Base-by-base conservation (phyloP, 2,113 vertebrate genomes). In the Phylloscopus whistleri region DNA sequence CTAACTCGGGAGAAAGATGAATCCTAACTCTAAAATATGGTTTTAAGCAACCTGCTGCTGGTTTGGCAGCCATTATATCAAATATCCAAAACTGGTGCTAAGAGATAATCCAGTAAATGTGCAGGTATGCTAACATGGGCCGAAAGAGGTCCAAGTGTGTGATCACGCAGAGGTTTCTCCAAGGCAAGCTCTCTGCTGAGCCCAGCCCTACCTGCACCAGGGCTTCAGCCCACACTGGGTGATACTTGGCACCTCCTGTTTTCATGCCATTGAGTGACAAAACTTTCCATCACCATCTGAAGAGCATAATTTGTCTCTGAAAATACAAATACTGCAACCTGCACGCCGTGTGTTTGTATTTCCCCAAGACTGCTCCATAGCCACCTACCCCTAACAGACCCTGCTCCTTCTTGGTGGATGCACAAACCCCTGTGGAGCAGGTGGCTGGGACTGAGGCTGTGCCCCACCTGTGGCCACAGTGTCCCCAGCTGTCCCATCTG, bases 41-140 rank as follows among this genome's bases (percentile, higher is more conserved):
- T n/a, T 73, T 63, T 89, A 58, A 72, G n/a, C 24, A 89, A 33
- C 48, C 24, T 87, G 35, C 27, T 28, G 1, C 69, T 69, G 3
- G 21, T 69, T 73, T 35, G 46, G 19, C 46, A 80, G n/a, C 13
- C 48, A 1, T 37, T 56, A 6, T 6, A 6, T 39, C 46, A 78
- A 53, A 49, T 31, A 26, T 11, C 37, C n/a, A 4, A 64, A 68
- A 39, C 27, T 8, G 26, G 5, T 60, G 41, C 23, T 11, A 4
- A 55, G 35, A 67, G 30, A 49, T 26, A 13, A 59, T 48, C 21
- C 67, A 8, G 7, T 58, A 56, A 82, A 72, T 6, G 22, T 56
- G 9, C 9, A 18, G 2, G 2, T 30, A 10, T 24, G 28, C 24
- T 74, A 39, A 44, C 2, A 0, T 1, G 8, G 19, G 49, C 56